Percentiles rank a stretch among this genome's conserved stretches.
These are phyloP conservation scores for Gonioctena quinquepunctata DNA, from an alignment of 1,140 invertebrate genomes.

Conservation along the genomic window DNA sequence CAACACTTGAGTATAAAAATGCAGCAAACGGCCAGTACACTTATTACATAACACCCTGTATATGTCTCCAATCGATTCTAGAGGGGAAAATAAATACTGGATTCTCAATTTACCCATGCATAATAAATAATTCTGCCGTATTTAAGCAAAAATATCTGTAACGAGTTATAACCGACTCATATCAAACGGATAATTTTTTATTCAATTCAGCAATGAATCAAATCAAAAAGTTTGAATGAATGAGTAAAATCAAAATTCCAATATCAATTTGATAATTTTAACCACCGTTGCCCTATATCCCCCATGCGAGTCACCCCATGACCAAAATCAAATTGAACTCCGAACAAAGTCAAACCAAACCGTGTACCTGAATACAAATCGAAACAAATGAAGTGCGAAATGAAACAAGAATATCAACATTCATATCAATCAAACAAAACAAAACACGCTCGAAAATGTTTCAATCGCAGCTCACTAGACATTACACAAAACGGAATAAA, in stretches of 20 bases:
- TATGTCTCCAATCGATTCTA: too few species aligned
- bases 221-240: too few species aligned
- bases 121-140: too few species aligned
- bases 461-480: conserved; percentile 19
- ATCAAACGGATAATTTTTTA: too few species aligned
- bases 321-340: not conserved
- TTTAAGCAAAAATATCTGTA: too few species aligned
- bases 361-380: conserved; percentile 6
- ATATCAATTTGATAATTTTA: not conserved
- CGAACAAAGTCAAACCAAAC: not conserved
- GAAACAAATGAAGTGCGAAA: conserved; percentile 22
- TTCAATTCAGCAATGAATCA: too few species aligned
- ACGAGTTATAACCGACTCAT: too few species aligned
- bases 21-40: too few species aligned
- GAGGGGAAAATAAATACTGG: too few species aligned
- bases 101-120: too few species aligned
- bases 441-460: conserved; percentile 11
- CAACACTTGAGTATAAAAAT: too few species aligned
- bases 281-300: not conserved
- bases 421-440: conserved; percentile 21
- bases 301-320: not conserved
- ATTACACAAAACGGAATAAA: conserved; percentile 23
- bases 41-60: too few species aligned
- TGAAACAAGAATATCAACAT: conserved; percentile 23
- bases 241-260: not conserved